Percentiles rank a stretch among this genome's conserved stretches.
These are phyloP conservation scores for Casuarius casuarius DNA, from an alignment of 2,113 vertebrate species.

Conservation along the genomic window DNA sequence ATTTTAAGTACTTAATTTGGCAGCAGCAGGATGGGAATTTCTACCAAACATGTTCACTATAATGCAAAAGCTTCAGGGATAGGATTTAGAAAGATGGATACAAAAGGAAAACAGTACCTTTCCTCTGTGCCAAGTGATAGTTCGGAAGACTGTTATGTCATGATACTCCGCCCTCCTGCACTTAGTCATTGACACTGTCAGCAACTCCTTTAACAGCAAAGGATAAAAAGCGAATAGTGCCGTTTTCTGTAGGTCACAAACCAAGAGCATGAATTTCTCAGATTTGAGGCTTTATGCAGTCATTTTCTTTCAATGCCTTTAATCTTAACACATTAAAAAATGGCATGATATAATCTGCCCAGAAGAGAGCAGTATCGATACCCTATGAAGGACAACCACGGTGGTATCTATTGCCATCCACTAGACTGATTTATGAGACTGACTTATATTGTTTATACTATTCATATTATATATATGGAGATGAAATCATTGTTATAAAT, in stretches of 20 bases:
- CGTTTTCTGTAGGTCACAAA: not conserved
- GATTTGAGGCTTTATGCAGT: not conserved
- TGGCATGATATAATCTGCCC: not conserved
- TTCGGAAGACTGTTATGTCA: not conserved
- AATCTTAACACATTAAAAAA: not conserved
- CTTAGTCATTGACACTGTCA: not conserved
- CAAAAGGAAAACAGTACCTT: not conserved
- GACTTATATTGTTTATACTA: not conserved
- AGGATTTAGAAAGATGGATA: not conserved
- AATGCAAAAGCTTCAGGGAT: not conserved
- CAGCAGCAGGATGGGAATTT: not conserved
- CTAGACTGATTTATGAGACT: not conserved
- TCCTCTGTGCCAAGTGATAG: not conserved
- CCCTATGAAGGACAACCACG: not conserved
- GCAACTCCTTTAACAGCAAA: not conserved
- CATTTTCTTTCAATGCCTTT: not conserved
- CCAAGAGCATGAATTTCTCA: not conserved
- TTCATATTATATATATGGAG: not conserved
- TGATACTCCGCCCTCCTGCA: not conserved
- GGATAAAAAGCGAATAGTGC: not conserved
- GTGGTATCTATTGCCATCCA: not conserved
- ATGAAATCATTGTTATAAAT: not conserved
- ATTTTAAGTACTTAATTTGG: slow-evolving; percentile 29
- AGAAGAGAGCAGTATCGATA: slow-evolving; percentile 43
- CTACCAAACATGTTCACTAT: not conserved